A percentile compares a stretch with the other conserved stretches of the same genome.
Conservation (phyloP, 2,888 invertebrate species). For the Salpingus planirostris region DNA sequence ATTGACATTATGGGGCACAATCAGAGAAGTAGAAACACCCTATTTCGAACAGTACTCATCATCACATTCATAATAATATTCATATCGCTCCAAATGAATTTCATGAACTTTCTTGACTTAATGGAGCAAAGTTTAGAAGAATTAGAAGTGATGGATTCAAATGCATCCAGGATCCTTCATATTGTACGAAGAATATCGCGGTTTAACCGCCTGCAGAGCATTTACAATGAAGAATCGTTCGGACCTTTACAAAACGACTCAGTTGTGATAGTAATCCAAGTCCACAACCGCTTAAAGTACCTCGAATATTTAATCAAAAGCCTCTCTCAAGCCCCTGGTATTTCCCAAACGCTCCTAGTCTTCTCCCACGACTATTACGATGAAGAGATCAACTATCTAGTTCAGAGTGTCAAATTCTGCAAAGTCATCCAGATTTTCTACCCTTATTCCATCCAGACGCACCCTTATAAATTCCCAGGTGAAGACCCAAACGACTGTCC, state of each 20-base stretch:
- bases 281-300: slow-evolving; percentile 90
- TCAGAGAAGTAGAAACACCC: slow-evolving; percentile 34
- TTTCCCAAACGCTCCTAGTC: slow-evolving; percentile 79
- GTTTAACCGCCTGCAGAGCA: slow-evolving; percentile 73
- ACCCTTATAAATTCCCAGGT: slow-evolving; percentile 87
- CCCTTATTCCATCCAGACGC: slow-evolving; percentile 91
- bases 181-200: too few species aligned
- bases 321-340: slow-evolving; percentile 79
- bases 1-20: too few species aligned
- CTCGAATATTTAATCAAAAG: slow-evolving; percentile 91
- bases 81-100: slow-evolving; percentile 50
- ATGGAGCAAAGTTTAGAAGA: slow-evolving; percentile 37
- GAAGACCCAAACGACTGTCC: slow-evolving; percentile 92
- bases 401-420: slow-evolving; percentile 89
- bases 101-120: slow-evolving; percentile 46
- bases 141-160: slow-evolving; percentile 59
- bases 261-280: slow-evolving; percentile 82
- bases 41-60: slow-evolving; percentile 35
- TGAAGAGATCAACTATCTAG: slow-evolving; percentile 82
- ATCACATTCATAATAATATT: slow-evolving; percentile 46
- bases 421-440: slow-evolving; percentile 97
- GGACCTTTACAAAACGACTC: slow-evolving; percentile 81
- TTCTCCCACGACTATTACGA: slow-evolving; percentile 96
- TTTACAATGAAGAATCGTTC: slow-evolving; percentile 82
- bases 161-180: slow-evolving; percentile 67